A percentile compares a stretch with the other conserved stretches of the same genome.
phyloP scores from a whole-genome alignment of 2,113 vertebrate genomes.

The Phaetusa simplex region DNA sequence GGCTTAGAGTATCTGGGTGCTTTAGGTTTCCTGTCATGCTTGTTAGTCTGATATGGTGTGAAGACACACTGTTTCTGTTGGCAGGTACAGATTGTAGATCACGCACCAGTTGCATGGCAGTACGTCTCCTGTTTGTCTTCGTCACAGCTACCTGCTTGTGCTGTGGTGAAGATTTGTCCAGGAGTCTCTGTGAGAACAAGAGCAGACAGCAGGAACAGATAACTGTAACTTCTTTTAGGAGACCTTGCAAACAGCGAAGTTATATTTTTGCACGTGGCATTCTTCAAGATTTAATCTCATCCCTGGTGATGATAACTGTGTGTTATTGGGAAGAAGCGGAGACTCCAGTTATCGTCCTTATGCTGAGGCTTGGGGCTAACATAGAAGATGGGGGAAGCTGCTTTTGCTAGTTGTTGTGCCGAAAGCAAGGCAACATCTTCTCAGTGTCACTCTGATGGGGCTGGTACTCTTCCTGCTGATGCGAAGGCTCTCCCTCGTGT shows the following conservation, averaged over 20 bases:
- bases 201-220: background rate
- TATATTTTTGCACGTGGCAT: background rate
- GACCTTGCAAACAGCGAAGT: background rate
- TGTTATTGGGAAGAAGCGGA: background rate
- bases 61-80: background rate
- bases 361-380: background rate
- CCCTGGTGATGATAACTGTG: background rate
- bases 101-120: background rate
- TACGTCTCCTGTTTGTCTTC: background rate
- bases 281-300: background rate
- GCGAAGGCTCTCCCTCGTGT: background rate
- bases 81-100: background rate
- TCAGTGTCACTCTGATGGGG: background rate
- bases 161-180: background rate
- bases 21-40: background rate
- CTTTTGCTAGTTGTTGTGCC: background rate
- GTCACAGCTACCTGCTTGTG: background rate
- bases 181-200: rapidly evolving
- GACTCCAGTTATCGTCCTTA: background rate
- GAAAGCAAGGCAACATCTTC: background rate
- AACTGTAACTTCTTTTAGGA: background rate
- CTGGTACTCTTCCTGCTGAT: background rate
- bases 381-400: background rate
- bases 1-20: background rate
- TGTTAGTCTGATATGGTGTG: background rate